A percentile compares a stretch with the other conserved stretches of the same genome.
Conservation (phyloP, 1,140 invertebrate species). For the Lepidurus packardi region DNA sequence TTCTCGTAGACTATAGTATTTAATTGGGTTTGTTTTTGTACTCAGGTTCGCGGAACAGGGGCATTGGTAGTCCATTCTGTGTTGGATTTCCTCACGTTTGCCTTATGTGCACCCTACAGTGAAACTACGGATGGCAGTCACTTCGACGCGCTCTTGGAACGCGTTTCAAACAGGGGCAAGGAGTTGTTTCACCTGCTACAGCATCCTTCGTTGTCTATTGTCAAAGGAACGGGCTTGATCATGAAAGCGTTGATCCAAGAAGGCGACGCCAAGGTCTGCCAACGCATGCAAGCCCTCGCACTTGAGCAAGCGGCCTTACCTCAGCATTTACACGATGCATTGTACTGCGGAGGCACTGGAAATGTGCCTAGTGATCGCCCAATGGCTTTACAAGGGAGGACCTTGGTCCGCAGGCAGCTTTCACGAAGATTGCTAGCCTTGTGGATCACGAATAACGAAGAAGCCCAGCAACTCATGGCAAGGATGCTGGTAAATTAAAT, state of each 20-base stretch:
- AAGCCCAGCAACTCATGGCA: conserved; percentile 78
- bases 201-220: conserved; percentile 94
- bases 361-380: conserved; percentile 51
- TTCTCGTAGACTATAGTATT: neutral
- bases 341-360: conserved; percentile 75
- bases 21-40: neutral
- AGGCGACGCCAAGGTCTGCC: conserved; percentile 35
- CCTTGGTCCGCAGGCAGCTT: conserved; percentile 85
- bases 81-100: conserved; percentile 98
- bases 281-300: conserved; percentile 89
- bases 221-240: conserved; percentile 94
- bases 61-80: conserved; percentile 70
- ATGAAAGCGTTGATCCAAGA: conserved; percentile 98
- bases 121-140: conserved; percentile 97
- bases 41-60: conserved; percentile 58
- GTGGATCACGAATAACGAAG: conserved; percentile 94
- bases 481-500: conserved; percentile 71
- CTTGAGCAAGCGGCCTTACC: conserved; percentile 95
- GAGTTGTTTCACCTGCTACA: conserved; percentile 91
- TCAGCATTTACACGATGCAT: conserved; percentile 81
- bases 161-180: conserved; percentile 86
- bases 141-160: conserved; percentile 89
- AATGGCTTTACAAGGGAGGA: conserved; percentile 88
- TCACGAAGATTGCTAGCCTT: conserved; percentile 92
- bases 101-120: conserved; percentile 95